These are phyloP conservation scores for Ichneumoninae sp. DNA, from an alignment of 2,888 invertebrate species.

Conservation along the genomic window DNA sequence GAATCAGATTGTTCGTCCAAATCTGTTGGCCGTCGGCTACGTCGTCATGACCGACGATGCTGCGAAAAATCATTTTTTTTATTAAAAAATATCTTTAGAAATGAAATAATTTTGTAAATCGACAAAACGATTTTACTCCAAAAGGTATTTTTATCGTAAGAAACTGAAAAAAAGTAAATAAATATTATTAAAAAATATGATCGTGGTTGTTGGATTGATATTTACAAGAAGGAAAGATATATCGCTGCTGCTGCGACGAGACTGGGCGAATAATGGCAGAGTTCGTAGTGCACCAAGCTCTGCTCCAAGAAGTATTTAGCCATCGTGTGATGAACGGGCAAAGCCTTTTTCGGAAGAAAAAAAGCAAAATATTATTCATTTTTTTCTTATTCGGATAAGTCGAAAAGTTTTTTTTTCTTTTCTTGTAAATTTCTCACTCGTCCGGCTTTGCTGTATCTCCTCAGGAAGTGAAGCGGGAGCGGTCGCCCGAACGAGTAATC, in stretches of 20 bases:
- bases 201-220: constrained; percentile 17
- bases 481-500: constrained; percentile 94
- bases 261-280: constrained; percentile 93
- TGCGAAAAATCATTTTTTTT: constrained; percentile 58
- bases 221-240: constrained; percentile 89
- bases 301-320: constrained; percentile 97
- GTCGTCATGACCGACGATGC: constrained; percentile 80
- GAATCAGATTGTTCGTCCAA: constrained; percentile 91
- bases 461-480: constrained; percentile 94
- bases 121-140: no score
- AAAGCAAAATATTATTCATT: constrained; percentile 5
- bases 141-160: constrained; percentile 51
- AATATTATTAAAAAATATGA: background rate
- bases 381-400: background rate
- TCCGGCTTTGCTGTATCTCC: constrained; percentile 89
- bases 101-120: background rate
- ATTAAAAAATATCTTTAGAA: background rate
- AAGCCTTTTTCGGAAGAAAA: constrained; percentile 84
- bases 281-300: constrained; percentile 91
- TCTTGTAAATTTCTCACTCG: constrained; percentile 75
- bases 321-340: constrained; percentile 89
- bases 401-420: constrained; percentile 40
- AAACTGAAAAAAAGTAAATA: constrained; percentile 4
- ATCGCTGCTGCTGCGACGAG: constrained; percentile 92
- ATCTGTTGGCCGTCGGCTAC: constrained; percentile 83